Evolutionary conservation across 1,140 invertebrate genomes (phyloP).

Genomic region (Tetramorium simillimum): DNA sequence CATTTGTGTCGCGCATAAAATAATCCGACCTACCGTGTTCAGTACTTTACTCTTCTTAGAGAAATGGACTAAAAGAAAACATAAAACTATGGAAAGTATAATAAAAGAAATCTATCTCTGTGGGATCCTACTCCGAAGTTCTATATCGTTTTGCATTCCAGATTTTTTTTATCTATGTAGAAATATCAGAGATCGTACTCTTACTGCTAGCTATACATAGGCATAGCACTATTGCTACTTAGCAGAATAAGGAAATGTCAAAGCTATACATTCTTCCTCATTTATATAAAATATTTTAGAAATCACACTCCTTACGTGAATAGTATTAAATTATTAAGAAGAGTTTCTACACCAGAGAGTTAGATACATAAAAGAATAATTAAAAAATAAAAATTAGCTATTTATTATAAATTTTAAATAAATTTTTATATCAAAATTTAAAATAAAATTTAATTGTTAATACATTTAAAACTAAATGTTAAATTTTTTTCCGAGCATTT

Average conservation of each 20-base stretch:
- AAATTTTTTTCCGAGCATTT: background rate
- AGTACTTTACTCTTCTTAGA: background rate
- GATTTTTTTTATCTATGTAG: background rate
- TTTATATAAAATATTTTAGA: constrained; percentile 22
- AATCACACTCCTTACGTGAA: background rate
- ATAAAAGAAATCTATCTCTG: background rate
- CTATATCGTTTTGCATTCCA: constrained; percentile 4
- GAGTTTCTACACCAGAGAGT: background rate
- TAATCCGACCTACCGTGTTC: background rate
- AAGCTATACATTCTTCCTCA: background rate
- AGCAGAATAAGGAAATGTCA: background rate
- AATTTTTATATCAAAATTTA: background rate
- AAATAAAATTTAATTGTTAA: background rate
- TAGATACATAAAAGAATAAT: background rate
- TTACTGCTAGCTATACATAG: constrained; percentile 25
- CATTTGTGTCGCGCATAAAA: constrained; percentile 1
- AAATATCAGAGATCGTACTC: constrained; percentile 5
- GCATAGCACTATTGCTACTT: constrained; percentile 35
- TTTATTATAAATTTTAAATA: background rate
- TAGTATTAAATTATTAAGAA: background rate
- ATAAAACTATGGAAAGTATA: background rate
- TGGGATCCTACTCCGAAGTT: background rate
- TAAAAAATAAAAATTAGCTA: background rate
- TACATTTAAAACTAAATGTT: background rate
- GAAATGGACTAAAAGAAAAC: background rate